phyloP scores from a whole-genome alignment of 2,797 vertebrate species.

The Anabas testudineus region DNA sequence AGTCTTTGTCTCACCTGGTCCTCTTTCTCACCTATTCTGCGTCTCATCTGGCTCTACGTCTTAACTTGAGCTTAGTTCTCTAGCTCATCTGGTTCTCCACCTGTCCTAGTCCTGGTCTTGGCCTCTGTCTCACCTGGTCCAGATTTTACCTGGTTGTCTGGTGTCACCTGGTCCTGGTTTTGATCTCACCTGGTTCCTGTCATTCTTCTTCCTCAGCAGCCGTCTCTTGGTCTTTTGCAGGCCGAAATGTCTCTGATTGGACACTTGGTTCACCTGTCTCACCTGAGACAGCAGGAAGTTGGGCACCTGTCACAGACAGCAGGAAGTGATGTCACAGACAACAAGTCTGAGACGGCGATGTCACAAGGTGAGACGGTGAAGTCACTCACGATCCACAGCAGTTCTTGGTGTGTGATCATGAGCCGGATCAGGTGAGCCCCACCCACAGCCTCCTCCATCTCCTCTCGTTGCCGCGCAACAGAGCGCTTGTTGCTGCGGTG shows the following conservation, averaged over 20 bases:
- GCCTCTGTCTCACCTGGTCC: background rate
- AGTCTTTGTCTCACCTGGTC: background rate
- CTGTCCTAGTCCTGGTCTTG: no score
- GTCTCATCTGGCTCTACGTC: background rate
- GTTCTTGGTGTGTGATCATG: constrained; percentile 92
- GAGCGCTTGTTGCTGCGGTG: constrained; percentile 84
- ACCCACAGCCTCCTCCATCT: constrained; percentile 88
- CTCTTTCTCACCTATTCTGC: background rate
- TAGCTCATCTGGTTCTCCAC: no score
- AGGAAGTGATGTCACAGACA: constrained; percentile 63
- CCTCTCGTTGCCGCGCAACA: constrained; percentile 80
- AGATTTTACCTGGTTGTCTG: background rate
- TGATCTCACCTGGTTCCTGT: constrained; percentile 86
- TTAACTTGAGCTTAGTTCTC: no score
- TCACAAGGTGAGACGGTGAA: background rate
- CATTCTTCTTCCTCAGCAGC: constrained; percentile 87
- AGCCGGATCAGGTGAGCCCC: constrained; percentile 90
- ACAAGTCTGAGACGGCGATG: constrained; percentile 67
- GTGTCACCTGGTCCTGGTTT: background rate
- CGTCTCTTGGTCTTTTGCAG: constrained; percentile 86
- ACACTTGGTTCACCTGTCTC: constrained; percentile 92
- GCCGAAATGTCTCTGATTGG: constrained; percentile 85
- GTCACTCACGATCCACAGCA: constrained; percentile 91
- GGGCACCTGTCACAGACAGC: constrained; percentile 82
- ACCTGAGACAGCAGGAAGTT: constrained; percentile 90